Percentiles rank a stretch among this genome's conserved stretches.
Evolutionary conservation across 2,113 vertebrate genomes (phyloP).

Genomic region (Ginglymostoma cirratum): DNA sequence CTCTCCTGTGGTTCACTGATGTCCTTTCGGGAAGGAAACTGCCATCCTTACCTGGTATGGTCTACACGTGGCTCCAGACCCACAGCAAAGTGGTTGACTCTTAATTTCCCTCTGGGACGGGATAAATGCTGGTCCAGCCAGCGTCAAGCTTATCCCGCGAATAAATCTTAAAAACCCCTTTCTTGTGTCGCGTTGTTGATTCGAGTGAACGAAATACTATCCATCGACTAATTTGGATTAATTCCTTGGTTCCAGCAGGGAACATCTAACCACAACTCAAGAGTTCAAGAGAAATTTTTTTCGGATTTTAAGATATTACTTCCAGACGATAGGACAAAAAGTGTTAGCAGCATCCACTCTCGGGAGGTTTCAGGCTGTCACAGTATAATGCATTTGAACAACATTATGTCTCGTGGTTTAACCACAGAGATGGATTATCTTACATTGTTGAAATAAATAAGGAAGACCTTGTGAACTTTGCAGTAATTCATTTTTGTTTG

Average conservation of each 20-base stretch:
- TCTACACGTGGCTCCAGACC: too few species aligned
- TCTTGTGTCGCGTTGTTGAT: not conserved
- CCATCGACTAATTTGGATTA: not conserved
- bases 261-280: not conserved
- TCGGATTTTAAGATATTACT: not conserved
- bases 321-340: not conserved
- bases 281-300: not conserved
- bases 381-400: not conserved
- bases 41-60: too few species aligned
- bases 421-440: not conserved
- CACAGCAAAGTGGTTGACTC: too few species aligned
- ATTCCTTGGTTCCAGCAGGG: not conserved
- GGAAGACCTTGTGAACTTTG: not conserved
- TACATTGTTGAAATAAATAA: not conserved
- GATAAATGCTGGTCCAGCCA: not conserved
- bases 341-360: not conserved
- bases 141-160: too few species aligned
- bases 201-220: not conserved
- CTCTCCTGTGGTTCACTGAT: too few species aligned
- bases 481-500: not conserved
- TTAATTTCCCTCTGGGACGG: too few species aligned
- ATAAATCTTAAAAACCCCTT: too few species aligned
- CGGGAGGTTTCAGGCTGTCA: not conserved
- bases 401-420: not conserved
- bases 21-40: too few species aligned